Conservation (phyloP, 2,113 vertebrate genomes). For the Dolichallabes microphthalmus region DNA sequence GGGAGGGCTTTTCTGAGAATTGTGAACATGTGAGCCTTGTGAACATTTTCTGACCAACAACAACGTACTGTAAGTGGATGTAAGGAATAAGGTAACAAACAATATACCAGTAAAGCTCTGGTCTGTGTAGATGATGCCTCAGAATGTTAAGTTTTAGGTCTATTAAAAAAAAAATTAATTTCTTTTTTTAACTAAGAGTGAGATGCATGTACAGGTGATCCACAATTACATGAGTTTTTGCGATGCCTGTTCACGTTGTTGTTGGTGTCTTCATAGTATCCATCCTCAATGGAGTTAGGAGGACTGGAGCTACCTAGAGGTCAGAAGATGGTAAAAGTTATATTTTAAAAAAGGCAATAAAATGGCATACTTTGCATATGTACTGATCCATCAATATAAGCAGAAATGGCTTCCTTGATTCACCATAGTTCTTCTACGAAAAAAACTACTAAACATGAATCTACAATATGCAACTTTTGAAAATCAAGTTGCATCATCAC, state of each 20-base stretch:
- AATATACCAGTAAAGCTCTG: background rate
- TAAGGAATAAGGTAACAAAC: background rate
- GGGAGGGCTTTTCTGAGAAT: background rate
- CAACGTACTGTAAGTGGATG: background rate
- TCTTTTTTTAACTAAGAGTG: background rate
- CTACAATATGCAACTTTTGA: no score
- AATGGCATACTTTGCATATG: background rate
- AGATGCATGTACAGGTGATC: slow-evolving; percentile 16
- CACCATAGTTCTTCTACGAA: background rate
- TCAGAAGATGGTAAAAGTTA: slow-evolving; percentile 29
- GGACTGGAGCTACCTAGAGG: slow-evolving; percentile 84
- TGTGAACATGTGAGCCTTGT: background rate
- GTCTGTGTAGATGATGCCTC: background rate
- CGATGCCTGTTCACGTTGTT: slow-evolving; percentile 85
- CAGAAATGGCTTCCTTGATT: background rate
- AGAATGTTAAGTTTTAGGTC: background rate
- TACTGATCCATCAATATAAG: background rate
- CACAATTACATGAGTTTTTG: slow-evolving; percentile 86
- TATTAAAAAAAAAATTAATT: no score
- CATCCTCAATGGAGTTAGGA: slow-evolving; percentile 87
- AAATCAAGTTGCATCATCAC: no score
- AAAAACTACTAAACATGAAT: background rate
- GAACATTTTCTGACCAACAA: background rate
- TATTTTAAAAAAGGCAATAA: background rate
- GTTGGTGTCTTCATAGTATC: slow-evolving; percentile 95